phyloP scores from a whole-genome alignment of 2,888 invertebrate species.

The Crioceris asparagi region DNA sequence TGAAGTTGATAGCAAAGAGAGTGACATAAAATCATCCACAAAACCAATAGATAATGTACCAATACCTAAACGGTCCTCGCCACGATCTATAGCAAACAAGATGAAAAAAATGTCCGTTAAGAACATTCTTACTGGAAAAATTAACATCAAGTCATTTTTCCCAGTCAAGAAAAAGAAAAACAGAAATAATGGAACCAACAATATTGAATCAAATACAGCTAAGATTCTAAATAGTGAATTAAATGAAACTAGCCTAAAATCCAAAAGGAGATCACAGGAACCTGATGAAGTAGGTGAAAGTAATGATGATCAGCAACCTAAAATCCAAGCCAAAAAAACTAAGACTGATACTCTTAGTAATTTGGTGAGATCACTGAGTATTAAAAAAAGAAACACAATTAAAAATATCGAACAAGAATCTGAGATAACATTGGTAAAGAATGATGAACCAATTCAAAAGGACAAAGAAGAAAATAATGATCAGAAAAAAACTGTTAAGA shows the following conservation, averaged over 20 bases:
- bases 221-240: no score
- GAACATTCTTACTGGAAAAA: slow-evolving; percentile 20
- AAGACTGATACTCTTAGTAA: slow-evolving; percentile 1
- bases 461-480: slow-evolving; percentile 4
- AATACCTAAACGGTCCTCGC: slow-evolving; percentile 16
- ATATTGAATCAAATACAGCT: slow-evolving; percentile 8
- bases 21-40: background rate
- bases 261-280: slow-evolving; percentile 14
- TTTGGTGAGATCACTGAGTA: background rate
- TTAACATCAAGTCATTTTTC: slow-evolving; percentile 30
- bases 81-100: slow-evolving; percentile 15
- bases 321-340: slow-evolving; percentile 3
- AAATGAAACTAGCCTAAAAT: no score
- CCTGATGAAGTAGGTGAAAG: slow-evolving; percentile 1
- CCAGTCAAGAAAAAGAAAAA: slow-evolving; percentile 25
- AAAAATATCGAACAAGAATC: background rate
- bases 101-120: slow-evolving; percentile 17
- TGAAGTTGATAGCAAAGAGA: no score
- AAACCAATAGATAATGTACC: slow-evolving; percentile 6
- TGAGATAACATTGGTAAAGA: slow-evolving; percentile 7
- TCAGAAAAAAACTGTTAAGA: slow-evolving; percentile 15
- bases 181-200: slow-evolving; percentile 8
- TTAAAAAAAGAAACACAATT: background rate
- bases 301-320: slow-evolving; percentile 6
- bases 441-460: background rate